These are phyloP conservation scores for Dasysyrphus albostriatus DNA, from an alignment of 2,888 invertebrate genomes.

Conservation along the genomic window DNA sequence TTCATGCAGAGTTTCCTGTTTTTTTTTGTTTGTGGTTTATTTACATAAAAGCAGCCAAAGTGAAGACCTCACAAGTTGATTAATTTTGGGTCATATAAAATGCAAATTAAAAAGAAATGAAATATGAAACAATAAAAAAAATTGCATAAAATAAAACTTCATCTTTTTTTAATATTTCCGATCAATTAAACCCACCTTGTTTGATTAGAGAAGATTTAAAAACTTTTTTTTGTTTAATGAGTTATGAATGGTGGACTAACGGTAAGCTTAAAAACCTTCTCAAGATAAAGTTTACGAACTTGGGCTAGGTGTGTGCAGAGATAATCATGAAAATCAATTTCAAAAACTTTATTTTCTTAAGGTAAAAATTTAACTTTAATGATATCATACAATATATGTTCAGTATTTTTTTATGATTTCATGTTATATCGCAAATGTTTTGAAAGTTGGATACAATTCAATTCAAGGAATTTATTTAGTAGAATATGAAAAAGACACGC, in stretches of 20 bases:
- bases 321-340: too few relatives aligned
- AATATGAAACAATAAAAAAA: conserved; percentile 32
- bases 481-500: too few relatives aligned
- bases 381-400: too few relatives aligned
- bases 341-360: too few relatives aligned
- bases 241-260: background rate
- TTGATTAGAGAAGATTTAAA: background rate
- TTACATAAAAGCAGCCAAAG: background rate
- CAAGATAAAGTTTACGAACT: too few relatives aligned
- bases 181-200: background rate
- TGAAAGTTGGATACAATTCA: too few relatives aligned
- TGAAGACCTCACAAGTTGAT: conserved; percentile 36
- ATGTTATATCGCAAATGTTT: too few relatives aligned
- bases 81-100: conserved; percentile 3
- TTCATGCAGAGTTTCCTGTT: conserved; percentile 11
- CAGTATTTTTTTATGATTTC: too few relatives aligned
- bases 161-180: conserved; percentile 22
- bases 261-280: background rate
- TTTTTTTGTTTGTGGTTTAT: background rate
- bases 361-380: too few relatives aligned
- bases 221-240: background rate
- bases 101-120: conserved; percentile 21
- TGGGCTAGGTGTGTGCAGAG: too few relatives aligned
- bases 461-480: too few relatives aligned
- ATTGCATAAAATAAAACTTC: conserved; percentile 21